Base-by-base conservation (phyloP, 2,888 invertebrate genomes). In the Gymnocheta viridis region DNA sequence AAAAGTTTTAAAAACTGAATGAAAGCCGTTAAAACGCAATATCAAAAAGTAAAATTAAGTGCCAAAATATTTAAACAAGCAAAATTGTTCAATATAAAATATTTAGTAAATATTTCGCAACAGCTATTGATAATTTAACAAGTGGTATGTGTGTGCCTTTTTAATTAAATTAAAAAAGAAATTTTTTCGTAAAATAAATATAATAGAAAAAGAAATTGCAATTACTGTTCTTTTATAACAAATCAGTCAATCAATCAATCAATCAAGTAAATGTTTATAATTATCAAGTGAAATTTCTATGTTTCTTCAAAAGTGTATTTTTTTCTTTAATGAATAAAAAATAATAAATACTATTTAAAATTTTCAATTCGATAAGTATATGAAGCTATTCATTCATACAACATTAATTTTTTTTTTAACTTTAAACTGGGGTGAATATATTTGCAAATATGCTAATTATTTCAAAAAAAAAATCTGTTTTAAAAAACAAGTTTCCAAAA, bases 231-330 rank as follows among this genome's bases (percentile, higher is more conserved):
- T 74, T 51, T 44, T 44, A 44, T 19, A 35, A 19, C 41, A 51
- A 80, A 58, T 67, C 67, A 80, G 51, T 67, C 67, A 69, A 73
- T 60, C 58, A 81, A 69, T 74, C 70, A 56, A 54, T 62, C 47
- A 67, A 69, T 69, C 27, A 64, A 69, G 5, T 35, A 12, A 49
- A 29, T 38, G 41, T 41, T 29, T 41, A 29, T 62, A 81, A 81
- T 76, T 62, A 62, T n/a, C 54, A 64, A 82, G 74, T 76, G 81
- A 82, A 82, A 82, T 69, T 67, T 62, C 5, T 54, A n/a, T 22
- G n/a, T 35, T 38, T 56, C 9, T 27, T 7, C 54, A 64, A 7
- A 54, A 44, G 38, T 41, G 19, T n/a, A n/a, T 32, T 3, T 3
- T 24, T 32, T 27, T 12, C 10, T 54, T 41, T 32, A 29, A 24